Conservation (phyloP, 2,888 invertebrate genomes). For the Chorisops tibialis region DNA sequence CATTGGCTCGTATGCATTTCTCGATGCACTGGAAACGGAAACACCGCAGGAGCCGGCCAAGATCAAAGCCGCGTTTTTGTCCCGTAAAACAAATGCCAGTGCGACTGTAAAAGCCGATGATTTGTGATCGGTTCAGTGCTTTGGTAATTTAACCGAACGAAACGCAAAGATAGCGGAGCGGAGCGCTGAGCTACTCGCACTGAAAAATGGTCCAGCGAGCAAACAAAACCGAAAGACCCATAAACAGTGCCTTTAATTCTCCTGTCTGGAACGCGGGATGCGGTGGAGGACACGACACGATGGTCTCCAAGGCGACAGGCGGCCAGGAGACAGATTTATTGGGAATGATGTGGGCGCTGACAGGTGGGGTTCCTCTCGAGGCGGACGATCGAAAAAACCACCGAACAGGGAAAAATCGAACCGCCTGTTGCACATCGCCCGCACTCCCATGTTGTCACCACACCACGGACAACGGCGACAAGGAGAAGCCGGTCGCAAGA, state of each 20-base stretch:
- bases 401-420: no score
- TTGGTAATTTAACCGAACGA: slow-evolving; percentile 12
- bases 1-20: no score
- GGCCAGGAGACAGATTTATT: slow-evolving; percentile 32
- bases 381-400: no score
- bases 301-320: not conserved
- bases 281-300: not conserved
- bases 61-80: slow-evolving; percentile 31
- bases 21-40: no score
- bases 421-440: no score
- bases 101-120: slow-evolving; percentile 38
- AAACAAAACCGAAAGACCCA: slow-evolving; percentile 29
- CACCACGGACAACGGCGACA: not conserved
- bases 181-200: no score
- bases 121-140: slow-evolving; percentile 35
- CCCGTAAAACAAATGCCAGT: slow-evolving; percentile 40
- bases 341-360: slow-evolving; percentile 33
- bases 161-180: no score
- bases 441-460: slow-evolving; percentile 13
- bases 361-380: slow-evolving; percentile 15
- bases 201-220: slow-evolving; percentile 28
- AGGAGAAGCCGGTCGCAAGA: not conserved
- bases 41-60: not conserved
- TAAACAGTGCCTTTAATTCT: slow-evolving; percentile 29
- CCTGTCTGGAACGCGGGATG: not conserved